Base-by-base conservation (phyloP, 1,140 invertebrate genomes). In the Scaptodrosophila lebanonensis region DNA sequence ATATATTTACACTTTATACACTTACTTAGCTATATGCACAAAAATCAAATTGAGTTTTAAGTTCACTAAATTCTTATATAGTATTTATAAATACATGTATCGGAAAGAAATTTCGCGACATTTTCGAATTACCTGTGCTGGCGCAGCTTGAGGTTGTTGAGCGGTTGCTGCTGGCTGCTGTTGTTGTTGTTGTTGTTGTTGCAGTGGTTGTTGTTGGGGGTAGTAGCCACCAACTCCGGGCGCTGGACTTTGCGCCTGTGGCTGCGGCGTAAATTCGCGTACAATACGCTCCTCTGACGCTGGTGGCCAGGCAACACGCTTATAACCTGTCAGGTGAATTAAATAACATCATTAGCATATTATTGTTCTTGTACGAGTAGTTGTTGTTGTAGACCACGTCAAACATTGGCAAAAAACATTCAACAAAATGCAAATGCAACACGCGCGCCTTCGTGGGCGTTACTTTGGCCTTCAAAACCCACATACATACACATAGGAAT, bases 221-320 rank as follows among this genome's bases (percentile, higher is more conserved):
- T 79, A 82, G 40, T 79, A 82, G 15, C 75, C 73, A 4, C 73
- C 73, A 42, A 54, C 42, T 44, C 83, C 65, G 3, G 67, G 77
- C 1, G 65, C 68, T 20, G 72, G 70, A 18, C 65, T 73, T 49
- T 88, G 89, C 22, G 86, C 43, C 27, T 83, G 79, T 44, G 86
- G 86, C 61, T 88, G 87, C 50, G 89, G 89, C 53, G 89, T 62
- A 86, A 89, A 89, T 87, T 92, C 88, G 90, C 90, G 87, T 45
- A 86, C 66, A 22, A 84, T 79, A 39, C 82, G 72, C 72, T 86
- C 84, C 65, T 94, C 93, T 38, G 91, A 91, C 77, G 91, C 91
- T 77, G 93, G 93, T 50, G 93, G 93, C 93, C 93, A 95, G 84
- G 93, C 92, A 69, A 95, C 93, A 88, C 93, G 91, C 88, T 94